Conservation (phyloP, 2,113 vertebrate genomes). For the Misgurnus anguillicaudatus region DNA sequence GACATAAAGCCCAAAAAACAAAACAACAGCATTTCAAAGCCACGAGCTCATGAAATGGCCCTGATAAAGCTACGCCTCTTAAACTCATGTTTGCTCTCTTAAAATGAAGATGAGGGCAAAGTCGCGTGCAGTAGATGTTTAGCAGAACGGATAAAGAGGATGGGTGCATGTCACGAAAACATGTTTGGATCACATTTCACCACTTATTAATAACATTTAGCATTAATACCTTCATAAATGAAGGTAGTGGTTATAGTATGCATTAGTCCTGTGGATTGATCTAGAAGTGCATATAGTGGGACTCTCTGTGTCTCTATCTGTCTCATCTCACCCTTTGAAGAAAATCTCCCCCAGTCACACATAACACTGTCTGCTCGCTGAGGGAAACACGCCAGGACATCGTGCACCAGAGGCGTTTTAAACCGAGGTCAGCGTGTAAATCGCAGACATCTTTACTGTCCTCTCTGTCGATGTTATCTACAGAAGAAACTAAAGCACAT, state of each 20-base stretch:
- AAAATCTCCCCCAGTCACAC: neutral
- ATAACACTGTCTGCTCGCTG: neutral
- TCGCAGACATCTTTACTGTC: conserved; percentile 54
- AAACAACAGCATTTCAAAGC: conserved; percentile 27
- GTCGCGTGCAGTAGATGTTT: neutral
- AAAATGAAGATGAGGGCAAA: neutral
- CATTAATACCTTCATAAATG: no score
- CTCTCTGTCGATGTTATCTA: conserved; percentile 54
- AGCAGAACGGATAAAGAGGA: neutral
- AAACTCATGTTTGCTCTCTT: conserved; percentile 33
- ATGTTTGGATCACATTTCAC: neutral
- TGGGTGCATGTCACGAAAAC: neutral
- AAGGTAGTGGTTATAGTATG: neutral
- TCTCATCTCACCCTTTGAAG: no score
- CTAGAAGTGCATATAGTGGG: neutral
- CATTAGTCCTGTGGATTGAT: neutral
- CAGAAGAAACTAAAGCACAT: conserved; percentile 42
- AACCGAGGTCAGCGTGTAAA: conserved; percentile 35
- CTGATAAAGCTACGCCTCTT: neutral
- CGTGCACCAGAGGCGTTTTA: conserved; percentile 5
- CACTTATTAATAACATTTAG: no score
- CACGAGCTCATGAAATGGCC: conserved; percentile 6
- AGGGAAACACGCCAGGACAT: conserved; percentile 29
- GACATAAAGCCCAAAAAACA: conserved; percentile 17
- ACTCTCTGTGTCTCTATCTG: no score